Evolutionary conservation across 2,797 vertebrate genomes (phyloP).

Genomic region (Malurus splendens): DNA sequence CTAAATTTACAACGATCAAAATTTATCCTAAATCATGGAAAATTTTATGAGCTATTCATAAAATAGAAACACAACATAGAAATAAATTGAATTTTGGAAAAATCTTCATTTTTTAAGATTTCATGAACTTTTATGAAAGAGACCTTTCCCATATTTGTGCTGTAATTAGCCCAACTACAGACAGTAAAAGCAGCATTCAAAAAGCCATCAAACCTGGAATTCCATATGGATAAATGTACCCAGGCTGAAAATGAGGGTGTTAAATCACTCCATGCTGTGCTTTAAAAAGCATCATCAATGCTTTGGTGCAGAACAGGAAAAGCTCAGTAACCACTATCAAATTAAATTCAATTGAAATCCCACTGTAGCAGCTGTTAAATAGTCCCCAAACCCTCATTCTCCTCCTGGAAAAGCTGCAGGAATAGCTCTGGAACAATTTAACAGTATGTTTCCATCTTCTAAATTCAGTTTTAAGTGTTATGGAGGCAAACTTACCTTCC

Average conservation of each 20-base stretch:
- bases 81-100: neutral
- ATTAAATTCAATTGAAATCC: conserved; percentile 14
- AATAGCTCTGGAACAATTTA: neutral
- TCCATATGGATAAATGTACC: neutral
- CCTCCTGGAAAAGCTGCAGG: neutral
- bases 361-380: neutral
- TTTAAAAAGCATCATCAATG: neutral
- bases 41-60: neutral
- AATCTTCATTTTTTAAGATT: neutral
- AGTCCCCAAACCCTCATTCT: neutral
- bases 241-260: neutral
- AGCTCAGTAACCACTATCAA: neutral
- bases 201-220: neutral
- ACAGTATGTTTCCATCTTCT: neutral
- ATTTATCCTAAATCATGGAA: neutral
- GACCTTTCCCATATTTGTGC: neutral
- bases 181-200: neutral
- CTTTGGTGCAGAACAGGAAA: neutral
- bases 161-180: neutral
- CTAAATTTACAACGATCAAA: neutral
- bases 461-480: neutral
- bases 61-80: neutral
- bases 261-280: conserved; percentile 9
- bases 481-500: conserved; percentile 79
- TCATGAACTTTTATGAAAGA: neutral